Percentiles rank a stretch among this genome's conserved stretches.
These are phyloP conservation scores for Chaetodon auriga DNA, from an alignment of 2,113 vertebrate species.

Conservation along the genomic window DNA sequence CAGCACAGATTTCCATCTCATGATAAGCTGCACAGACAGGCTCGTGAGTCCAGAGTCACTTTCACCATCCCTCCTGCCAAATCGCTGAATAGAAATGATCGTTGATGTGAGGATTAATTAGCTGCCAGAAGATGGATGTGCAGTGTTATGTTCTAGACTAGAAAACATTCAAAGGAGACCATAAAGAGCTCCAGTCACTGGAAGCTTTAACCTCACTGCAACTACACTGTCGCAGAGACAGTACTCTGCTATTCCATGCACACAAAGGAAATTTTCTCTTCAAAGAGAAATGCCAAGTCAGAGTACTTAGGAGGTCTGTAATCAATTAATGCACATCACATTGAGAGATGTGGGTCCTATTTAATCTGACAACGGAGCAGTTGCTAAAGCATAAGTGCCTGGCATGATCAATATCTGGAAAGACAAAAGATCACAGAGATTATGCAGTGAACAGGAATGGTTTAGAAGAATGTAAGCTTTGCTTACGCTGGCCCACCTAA, in stretches of 20 bases:
- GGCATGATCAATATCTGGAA: slow-evolving; percentile 27
- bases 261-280: slow-evolving; percentile 2
- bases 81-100: background rate
- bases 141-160: background rate
- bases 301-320: slow-evolving; percentile 25
- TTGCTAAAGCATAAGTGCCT: slow-evolving; percentile 8
- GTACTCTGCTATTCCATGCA: slow-evolving; percentile 3
- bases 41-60: background rate
- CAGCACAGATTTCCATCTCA: background rate
- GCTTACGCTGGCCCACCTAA: background rate
- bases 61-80: background rate
- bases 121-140: background rate
- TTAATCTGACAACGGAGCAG: slow-evolving; percentile 16
- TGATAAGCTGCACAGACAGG: background rate
- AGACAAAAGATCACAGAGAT: slow-evolving; percentile 19
- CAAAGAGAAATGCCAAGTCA: slow-evolving; percentile 14
- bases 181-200: background rate
- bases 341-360: slow-evolving; percentile 3
- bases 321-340: slow-evolving; percentile 28
- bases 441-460: background rate
- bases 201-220: background rate
- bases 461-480: background rate
- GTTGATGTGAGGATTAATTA: slow-evolving; percentile 1
- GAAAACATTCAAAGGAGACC: slow-evolving; percentile 8
- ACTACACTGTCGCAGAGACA: background rate